A percentile compares a stretch with the other conserved stretches of the same genome.
These are phyloP conservation scores for Falco novaeseelandiae DNA, from an alignment of 2,797 vertebrate genomes.

Conservation along the genomic window DNA sequence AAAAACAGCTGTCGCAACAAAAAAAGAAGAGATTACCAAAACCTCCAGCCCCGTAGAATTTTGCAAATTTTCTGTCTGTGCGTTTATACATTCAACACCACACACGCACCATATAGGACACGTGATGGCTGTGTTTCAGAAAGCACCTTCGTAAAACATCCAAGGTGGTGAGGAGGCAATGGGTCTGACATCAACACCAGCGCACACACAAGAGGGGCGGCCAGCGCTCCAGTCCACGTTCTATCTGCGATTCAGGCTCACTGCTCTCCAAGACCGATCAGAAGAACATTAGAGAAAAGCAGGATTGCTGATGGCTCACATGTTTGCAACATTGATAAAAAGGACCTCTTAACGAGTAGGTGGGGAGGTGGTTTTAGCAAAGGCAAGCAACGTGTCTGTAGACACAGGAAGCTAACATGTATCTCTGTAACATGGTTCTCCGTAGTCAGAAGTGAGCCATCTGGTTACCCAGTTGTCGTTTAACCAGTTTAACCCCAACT, in stretches of 20 bases:
- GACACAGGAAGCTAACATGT: neutral
- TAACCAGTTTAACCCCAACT: no score
- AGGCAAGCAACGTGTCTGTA: neutral
- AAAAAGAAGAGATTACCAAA: neutral
- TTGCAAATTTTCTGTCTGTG: neutral
- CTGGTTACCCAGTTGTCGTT: neutral
- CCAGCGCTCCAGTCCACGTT: accelerated
- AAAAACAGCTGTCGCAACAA: neutral
- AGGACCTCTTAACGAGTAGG: neutral
- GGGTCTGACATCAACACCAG: neutral
- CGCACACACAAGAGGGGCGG: accelerated
- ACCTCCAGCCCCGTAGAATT: neutral
- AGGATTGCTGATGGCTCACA: neutral
- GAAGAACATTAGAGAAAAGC: neutral
- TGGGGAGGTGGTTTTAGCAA: neutral
- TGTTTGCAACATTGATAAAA: neutral
- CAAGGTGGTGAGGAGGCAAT: accelerated
- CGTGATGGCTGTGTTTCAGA: accelerated
- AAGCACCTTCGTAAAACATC: neutral
- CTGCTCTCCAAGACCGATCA: neutral
- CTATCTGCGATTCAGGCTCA: neutral
- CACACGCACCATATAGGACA: accelerated
- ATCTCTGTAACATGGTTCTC: neutral
- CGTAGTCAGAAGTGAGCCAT: neutral
- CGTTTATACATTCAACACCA: neutral